Evolutionary conservation across 2,113 vertebrate genomes (phyloP).

Genomic region (Cichladusa arquata): DNA sequence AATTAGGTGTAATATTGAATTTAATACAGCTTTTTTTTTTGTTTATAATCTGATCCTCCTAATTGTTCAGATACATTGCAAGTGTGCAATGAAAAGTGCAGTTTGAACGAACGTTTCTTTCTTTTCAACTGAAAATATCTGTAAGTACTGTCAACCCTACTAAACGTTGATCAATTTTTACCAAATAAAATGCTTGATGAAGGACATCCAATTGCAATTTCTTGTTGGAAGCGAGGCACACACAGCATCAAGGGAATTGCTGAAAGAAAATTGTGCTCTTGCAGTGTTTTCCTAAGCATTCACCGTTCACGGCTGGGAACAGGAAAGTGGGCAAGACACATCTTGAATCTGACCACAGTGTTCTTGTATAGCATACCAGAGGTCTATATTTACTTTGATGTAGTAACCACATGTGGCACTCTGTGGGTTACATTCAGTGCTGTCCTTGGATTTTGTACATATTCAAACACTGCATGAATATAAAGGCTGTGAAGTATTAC

Average conservation of each 20-base stretch:
- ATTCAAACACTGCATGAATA: not conserved
- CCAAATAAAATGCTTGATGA: not conserved
- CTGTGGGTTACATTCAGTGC: not conserved
- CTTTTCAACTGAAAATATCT: not conserved
- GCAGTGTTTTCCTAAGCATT: not conserved
- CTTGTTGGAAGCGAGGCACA: not conserved
- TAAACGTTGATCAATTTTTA: not conserved
- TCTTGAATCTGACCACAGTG: not conserved
- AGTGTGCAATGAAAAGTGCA: not conserved
- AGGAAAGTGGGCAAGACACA: not conserved
- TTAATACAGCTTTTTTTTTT: not conserved
- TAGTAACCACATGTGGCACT: not conserved
- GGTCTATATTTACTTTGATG: not conserved
- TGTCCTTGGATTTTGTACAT: not conserved
- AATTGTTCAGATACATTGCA: not conserved
- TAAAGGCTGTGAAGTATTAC: not conserved
- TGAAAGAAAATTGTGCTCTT: not conserved
- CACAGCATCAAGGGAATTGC: not conserved
- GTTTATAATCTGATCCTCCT: not conserved
- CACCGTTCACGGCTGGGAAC: not conserved
- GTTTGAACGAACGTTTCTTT: not conserved
- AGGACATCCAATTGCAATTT: not conserved
- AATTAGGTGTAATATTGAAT: not conserved
- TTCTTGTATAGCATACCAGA: not conserved
- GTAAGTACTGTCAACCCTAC: not conserved